Evolutionary conservation across 64 coral and sea anemone genomes (phyloP).

Genomic region (Anthopleura sola): DNA sequence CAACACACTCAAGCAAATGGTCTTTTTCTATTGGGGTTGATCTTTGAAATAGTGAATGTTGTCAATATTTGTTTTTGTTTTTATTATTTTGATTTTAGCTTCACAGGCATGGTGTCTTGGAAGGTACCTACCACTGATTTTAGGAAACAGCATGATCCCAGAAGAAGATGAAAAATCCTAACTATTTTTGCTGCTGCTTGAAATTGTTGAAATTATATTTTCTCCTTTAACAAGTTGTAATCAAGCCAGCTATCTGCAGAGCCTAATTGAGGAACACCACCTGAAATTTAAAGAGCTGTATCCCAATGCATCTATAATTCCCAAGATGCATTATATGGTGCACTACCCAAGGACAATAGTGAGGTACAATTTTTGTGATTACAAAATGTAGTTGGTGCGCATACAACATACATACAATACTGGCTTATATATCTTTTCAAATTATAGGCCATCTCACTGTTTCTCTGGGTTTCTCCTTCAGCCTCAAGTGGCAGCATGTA

Average conservation of each 20-base stretch:
- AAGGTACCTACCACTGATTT: slow-evolving; percentile 42
- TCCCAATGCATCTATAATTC: slow-evolving; percentile 53
- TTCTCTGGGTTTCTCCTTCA: too few species aligned
- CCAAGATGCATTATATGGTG: slow-evolving; percentile 80
- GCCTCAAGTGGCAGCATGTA: too few species aligned
- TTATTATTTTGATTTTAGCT: slow-evolving; percentile 22
- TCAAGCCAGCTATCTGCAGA: slow-evolving; percentile 51
- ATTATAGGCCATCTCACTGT: too few species aligned
- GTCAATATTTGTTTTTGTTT: too few species aligned
- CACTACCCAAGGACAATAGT: slow-evolving; percentile 69
- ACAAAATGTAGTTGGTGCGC: neutral
- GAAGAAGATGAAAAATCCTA: slow-evolving; percentile 54
- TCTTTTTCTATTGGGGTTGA: too few species aligned
- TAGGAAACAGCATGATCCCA: slow-evolving; percentile 46
- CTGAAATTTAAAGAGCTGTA: slow-evolving; percentile 42
- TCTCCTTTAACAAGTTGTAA: slow-evolving; percentile 33
- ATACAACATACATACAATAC: neutral
- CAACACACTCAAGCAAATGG: slow-evolving; percentile 40
- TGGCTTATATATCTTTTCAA: slow-evolving; percentile 33
- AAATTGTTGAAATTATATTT: slow-evolving; percentile 65
- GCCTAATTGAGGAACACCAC: slow-evolving; percentile 52
- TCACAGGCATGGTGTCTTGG: slow-evolving; percentile 82
- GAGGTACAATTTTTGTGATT: slow-evolving; percentile 27
- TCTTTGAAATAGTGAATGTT: too few species aligned
- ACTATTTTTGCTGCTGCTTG: slow-evolving; percentile 32